Percentiles rank a stretch among this genome's conserved stretches.
These are phyloP conservation scores for Planococcus citri DNA, from an alignment of 1,140 invertebrate species.

Conservation along the genomic window DNA sequence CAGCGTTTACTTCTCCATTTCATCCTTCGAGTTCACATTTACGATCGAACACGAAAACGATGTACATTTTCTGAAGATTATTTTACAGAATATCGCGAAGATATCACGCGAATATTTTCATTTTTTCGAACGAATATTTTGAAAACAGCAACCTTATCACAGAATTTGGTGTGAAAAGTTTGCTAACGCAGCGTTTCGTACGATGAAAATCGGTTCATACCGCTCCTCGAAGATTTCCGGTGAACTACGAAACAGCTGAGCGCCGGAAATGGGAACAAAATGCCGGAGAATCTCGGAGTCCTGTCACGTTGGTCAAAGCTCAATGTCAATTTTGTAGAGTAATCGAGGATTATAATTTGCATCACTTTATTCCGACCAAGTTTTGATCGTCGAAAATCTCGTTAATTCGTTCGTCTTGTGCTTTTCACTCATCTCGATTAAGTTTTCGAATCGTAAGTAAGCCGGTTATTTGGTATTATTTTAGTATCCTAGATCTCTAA, in stretches of 20 bases:
- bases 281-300: neutral
- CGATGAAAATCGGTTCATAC: no score
- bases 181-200: no score
- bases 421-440: neutral
- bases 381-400: neutral
- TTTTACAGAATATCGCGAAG: no score
- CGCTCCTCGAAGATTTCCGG: no score
- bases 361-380: neutral
- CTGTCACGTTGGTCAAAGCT: slow-evolving; percentile 5
- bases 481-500: no score
- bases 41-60: no score
- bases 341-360: neutral
- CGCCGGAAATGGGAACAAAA: no score
- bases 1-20: neutral
- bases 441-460: neutral
- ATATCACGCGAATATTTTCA: neutral
- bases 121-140: neutral
- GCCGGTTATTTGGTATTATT: neutral
- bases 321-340: neutral
- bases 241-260: no score
- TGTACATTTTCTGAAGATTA: no score
- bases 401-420: neutral
- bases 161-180: neutral
- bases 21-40: no score
- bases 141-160: neutral